Evolutionary conservation across 2,888 invertebrate genomes (phyloP), one percentile per base, ranked within the genome.

Genomic region (Rapana venosa): DNA sequence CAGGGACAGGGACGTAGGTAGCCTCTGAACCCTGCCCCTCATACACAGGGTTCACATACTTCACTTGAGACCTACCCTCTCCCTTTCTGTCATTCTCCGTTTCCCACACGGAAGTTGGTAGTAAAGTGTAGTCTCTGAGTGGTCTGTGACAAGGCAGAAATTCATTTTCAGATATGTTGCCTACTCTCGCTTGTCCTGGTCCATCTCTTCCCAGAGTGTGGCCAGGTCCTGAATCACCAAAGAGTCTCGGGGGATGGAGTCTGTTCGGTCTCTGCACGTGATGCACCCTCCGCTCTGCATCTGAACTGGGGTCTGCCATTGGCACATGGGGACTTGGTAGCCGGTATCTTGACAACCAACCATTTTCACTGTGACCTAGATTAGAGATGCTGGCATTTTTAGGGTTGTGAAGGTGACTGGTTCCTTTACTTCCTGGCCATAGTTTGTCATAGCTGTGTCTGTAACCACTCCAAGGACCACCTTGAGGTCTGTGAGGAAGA

Each of bases 321-420:
- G 47, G 84, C 26, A 84, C 13, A 58, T 85, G n/a, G 56, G 88
- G 84, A 30, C 85, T 70, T 58, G 89, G 84, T 35, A 85, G 85
- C 17, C 85, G 66, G 58, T 85, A 89, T 32, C 74, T 84, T 56
- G 85, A 47, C 85, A 89, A 30, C 89, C 89, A 89, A 8, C 84
- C 89, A 22, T 84, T 35, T n/a, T 36, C 47, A 32, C 74, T 74
- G 35, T 36, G 30, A 22, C 81, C 88, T 20, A 32, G 8, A 58
- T 26, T 58, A 32, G 58, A 20, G 81, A 81, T 30, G 61, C 79
- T 36, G 11, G 20, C 6, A 13, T 83, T 36, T 13, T 13, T 70
- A 22, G 32, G 86, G 20, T 17, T 6, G 30, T 17, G 35, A 26
- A 15, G 20, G 17, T 13, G 8, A 20, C 26, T 13, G 22, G 30